Evolutionary conservation across 2,888 invertebrate species (phyloP).

Genomic region (Eustalomyia histrio): DNA sequence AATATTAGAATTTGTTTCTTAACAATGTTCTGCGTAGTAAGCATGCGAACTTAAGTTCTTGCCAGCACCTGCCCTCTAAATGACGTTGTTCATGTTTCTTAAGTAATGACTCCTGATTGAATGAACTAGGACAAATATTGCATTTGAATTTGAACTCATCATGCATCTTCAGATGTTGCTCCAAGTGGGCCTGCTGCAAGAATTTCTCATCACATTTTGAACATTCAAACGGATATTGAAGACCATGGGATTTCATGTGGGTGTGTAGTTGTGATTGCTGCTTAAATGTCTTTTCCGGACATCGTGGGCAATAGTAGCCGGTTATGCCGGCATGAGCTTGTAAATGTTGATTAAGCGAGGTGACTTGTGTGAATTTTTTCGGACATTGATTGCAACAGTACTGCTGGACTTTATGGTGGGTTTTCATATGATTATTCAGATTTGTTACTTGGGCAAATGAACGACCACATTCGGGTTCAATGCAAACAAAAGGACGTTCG

Average conservation of each 20-base stretch:
- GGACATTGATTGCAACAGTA: conserved; percentile 80
- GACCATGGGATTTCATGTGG: conserved; percentile 79
- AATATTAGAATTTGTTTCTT: conserved; percentile 11
- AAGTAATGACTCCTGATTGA: conserved; percentile 78
- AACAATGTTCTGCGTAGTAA: conserved; percentile 3
- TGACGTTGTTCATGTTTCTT: conserved; percentile 80
- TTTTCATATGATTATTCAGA: conserved; percentile 80
- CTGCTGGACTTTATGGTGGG: conserved; percentile 80
- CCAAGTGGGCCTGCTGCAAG: conserved; percentile 78
- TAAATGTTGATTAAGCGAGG: conserved; percentile 79
- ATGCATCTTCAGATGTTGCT: conserved; percentile 79
- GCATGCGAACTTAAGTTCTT: conserved; percentile 46
- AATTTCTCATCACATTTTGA: conserved; percentile 79
- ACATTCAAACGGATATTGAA: conserved; percentile 79
- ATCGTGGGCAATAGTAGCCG: conserved; percentile 79
- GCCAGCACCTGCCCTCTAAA: conserved; percentile 77
- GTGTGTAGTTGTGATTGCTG: conserved; percentile 79
- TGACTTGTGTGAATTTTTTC: conserved; percentile 79
- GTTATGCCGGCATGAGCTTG: conserved; percentile 79
- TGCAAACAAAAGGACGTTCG: conserved; percentile 79
- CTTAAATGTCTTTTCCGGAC: conserved; percentile 79
- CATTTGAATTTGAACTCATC: conserved; percentile 79
- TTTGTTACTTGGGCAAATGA: conserved; percentile 80
- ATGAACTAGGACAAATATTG: conserved; percentile 79
- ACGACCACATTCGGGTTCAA: conserved; percentile 79